Conservation (phyloP, 64 coral and sea anemone genomes). For the Catalaphyllia jardinei region DNA sequence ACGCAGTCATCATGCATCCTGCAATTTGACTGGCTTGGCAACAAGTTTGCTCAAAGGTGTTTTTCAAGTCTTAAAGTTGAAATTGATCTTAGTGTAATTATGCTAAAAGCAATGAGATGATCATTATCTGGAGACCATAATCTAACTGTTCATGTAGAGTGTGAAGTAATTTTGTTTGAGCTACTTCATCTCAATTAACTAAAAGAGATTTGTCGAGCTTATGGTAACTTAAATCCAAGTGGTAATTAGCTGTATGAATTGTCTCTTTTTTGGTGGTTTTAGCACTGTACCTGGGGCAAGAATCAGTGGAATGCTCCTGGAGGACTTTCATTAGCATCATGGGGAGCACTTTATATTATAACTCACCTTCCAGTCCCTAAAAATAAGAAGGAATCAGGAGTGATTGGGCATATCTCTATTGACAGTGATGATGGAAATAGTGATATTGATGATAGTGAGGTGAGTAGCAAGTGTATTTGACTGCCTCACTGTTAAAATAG, state of each 20-base stretch:
- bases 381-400: background rate
- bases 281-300: conserved; percentile 14
- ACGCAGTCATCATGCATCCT: conserved; percentile 1
- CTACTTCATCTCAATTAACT: background rate
- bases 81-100: background rate
- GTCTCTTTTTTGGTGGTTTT: background rate
- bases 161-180: conserved; percentile 5
- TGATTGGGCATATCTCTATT: conserved; percentile 24
- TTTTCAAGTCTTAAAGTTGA: background rate
- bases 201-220: background rate
- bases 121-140: conserved; percentile 2
- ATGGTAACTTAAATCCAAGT: background rate
- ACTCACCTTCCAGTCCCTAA: conserved; percentile 24
- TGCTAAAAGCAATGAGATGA: background rate
- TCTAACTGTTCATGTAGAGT: background rate
- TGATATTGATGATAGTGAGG: conserved; percentile 13
- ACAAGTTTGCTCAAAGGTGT: background rate
- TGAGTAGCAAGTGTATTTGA: conserved; percentile 14
- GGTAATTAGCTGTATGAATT: background rate
- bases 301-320: conserved; percentile 20
- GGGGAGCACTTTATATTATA: conserved; percentile 17
- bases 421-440: conserved; percentile 12
- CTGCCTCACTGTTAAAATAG: conserved; percentile 12
- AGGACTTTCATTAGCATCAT: background rate
- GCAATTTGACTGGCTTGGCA: conserved; percentile 1